These are phyloP conservation scores for Oscheius onirici DNA, from an alignment of 2,888 invertebrate genomes.

Conservation along the genomic window DNA sequence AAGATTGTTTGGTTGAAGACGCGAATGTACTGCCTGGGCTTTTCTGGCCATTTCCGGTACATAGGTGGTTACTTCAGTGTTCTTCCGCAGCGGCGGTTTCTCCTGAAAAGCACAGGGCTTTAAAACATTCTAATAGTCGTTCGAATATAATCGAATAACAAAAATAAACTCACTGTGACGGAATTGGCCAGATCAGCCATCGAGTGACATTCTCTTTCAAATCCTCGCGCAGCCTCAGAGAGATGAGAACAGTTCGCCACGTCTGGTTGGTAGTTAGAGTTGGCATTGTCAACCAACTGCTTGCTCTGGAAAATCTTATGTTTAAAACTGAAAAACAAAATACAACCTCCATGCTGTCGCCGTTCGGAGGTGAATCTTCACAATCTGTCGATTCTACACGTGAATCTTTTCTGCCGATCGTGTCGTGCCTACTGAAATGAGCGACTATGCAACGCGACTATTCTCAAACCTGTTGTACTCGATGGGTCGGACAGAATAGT, in stretches of 20 bases:
- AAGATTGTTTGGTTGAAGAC: constrained; percentile 61
- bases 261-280: neutral
- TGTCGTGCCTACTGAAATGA: constrained; percentile 15
- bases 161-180: neutral
- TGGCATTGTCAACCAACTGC: constrained; percentile 1
- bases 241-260: constrained; percentile 39
- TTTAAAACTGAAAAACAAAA: neutral
- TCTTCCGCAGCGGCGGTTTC: constrained; percentile 54
- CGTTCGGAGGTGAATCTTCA: constrained; percentile 57
- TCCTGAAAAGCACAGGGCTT: constrained; percentile 25
- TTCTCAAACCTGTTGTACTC: constrained; percentile 33
- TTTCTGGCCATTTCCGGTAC: constrained; percentile 47
- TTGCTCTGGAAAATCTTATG: constrained; percentile 13
- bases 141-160: neutral
- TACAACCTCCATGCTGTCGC: constrained; percentile 43
- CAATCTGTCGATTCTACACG: constrained; percentile 53
- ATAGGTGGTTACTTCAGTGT: constrained; percentile 50
- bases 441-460: neutral
- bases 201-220: constrained; percentile 66
- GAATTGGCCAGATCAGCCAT: constrained; percentile 59
- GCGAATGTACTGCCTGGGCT: constrained; percentile 47
- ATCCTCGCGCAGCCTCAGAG: constrained; percentile 39
- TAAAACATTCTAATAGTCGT: neutral
- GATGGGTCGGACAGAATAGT: constrained; percentile 60
- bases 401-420: constrained; percentile 18